Base-by-base conservation (phyloP, 1,140 invertebrate genomes). In the Cecropterus lyciades region DNA sequence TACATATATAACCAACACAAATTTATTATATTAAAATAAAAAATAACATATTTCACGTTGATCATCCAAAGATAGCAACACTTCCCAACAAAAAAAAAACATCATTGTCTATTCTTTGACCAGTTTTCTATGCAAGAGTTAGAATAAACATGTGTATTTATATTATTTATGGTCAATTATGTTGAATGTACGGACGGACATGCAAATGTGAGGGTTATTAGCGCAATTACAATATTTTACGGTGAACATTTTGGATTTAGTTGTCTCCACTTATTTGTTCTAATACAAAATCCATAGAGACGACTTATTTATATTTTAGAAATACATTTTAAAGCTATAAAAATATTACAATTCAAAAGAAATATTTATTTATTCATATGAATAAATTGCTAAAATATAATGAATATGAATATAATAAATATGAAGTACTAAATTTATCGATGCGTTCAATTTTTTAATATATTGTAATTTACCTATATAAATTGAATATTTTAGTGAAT, bases 111-210 rank as follows among this genome's bases (percentile, higher is more conserved):
- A 69, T 56, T 52, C 48, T 65, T 43, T 75, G 70, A 68, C 75
- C 79, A 73, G 60, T 67, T 57, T 77, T 79, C 51, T 69, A 62
- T 72, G 24, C 49, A 73, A 72, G 74, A 79, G 79, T 76, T 72
- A 73, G 73, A 79, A 78, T 77, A 79, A 86, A 88, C 82, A 89
- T 77, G 75, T 87, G 82, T 89, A 82, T 84, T 69, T 81, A 45
- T 73, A 79, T 90, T 87, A 90, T 90, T 87, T 90, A 90, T 90
- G 86, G 87, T 85, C 86, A 89, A 87, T 90, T 90, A 90, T 87
- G 80, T 80, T 74, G 69, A 67, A 74, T 59, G 69, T 78, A 70
- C 37, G 49, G 65, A 83, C 69, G 74, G 80, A 79, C 80, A 65
- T 72, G 71, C 72, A 66, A 57, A 69, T 77, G 77, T 77, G 71